phyloP scores from a whole-genome alignment of 2,113 vertebrate genomes.

The Perca fluviatilis region DNA sequence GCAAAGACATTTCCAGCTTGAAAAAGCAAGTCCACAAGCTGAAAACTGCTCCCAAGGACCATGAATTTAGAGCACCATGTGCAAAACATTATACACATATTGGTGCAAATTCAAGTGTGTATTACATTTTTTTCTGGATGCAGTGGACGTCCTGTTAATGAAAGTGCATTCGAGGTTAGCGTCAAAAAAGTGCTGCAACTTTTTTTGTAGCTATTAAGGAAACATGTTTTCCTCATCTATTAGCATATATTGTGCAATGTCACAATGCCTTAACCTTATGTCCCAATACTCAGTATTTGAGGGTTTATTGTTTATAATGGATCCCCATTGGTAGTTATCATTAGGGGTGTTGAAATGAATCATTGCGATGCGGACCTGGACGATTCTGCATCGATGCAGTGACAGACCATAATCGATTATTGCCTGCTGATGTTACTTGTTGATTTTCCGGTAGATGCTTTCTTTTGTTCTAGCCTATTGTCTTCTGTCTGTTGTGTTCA shows the following conservation, averaged over 20 bases:
- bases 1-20: slow-evolving; percentile 46
- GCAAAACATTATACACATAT: slow-evolving; percentile 27
- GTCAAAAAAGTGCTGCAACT: not conserved
- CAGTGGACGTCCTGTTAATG: not conserved
- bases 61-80: slow-evolving; percentile 36
- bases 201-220: not conserved
- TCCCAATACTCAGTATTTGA: no score
- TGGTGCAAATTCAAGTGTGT: not conserved
- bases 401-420: no score
- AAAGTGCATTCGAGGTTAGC: not conserved
- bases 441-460: no score
- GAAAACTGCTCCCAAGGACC: slow-evolving; percentile 42
- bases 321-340: no score
- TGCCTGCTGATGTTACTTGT: no score
- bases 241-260: not conserved
- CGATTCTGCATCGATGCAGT: no score
- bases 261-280: not conserved
- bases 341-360: no score
- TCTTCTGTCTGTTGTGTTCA: no score
- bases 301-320: no score
- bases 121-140: not conserved
- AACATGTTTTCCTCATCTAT: not conserved
- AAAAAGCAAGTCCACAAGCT: slow-evolving; percentile 32
- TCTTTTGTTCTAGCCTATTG: no score
- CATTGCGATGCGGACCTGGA: no score